phyloP scores from a whole-genome alignment of 2,113 vertebrate genomes.

The Diphyllodes magnificus region DNA sequence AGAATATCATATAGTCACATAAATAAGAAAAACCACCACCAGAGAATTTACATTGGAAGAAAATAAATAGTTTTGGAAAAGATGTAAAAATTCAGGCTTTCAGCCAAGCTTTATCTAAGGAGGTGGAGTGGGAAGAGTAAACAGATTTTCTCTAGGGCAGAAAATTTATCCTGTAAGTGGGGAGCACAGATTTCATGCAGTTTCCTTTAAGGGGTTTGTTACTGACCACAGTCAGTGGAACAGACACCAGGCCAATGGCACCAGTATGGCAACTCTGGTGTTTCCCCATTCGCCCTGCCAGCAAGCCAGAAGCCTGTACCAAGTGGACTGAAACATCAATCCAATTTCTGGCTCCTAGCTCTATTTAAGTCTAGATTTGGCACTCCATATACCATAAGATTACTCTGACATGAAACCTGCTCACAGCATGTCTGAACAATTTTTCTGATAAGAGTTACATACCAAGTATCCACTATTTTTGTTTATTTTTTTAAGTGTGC shows the following conservation, averaged over 20 bases:
- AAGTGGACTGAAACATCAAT: background rate
- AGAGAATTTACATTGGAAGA: slow-evolving; percentile 12
- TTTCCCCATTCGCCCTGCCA: background rate
- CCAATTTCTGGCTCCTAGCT: background rate
- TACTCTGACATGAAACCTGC: background rate
- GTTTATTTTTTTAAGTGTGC: background rate
- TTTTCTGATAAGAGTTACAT: background rate
- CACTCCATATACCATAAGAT: background rate
- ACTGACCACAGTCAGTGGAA: background rate
- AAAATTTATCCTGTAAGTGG: background rate
- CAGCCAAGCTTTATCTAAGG: slow-evolving; percentile 19
- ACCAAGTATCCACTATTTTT: background rate
- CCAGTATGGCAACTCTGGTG: background rate
- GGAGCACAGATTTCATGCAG: background rate
- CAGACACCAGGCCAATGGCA: background rate
- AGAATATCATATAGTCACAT: background rate
- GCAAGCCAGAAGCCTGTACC: background rate
- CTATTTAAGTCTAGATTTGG: background rate
- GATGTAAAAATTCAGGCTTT: slow-evolving; percentile 15
- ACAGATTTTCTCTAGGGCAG: background rate
- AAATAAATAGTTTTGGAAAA: slow-evolving; percentile 21
- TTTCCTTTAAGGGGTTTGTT: background rate
- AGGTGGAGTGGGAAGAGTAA: background rate
- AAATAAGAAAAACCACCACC: background rate
- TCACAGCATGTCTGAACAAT: background rate